Evolutionary conservation across 2,113 vertebrate genomes (phyloP).

Genomic region (Halichoeres trimaculatus): DNA sequence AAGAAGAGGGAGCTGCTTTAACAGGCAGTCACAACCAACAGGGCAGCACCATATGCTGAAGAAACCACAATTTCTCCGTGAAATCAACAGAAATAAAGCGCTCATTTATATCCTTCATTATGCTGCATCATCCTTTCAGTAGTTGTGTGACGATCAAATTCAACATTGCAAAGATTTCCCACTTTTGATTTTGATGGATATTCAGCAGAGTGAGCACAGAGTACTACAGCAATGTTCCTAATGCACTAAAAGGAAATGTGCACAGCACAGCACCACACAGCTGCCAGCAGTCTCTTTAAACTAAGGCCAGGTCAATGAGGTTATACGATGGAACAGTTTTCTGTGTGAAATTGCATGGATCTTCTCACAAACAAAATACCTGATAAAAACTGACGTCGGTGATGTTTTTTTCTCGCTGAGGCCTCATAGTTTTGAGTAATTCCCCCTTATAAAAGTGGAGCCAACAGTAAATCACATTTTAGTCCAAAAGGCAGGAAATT

Average conservation of each 20-base stretch:
- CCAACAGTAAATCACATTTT: too few relatives aligned
- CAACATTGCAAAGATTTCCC: neutral
- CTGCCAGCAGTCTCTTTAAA: constrained; percentile 30
- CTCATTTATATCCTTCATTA: neutral
- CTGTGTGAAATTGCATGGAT: constrained; percentile 2
- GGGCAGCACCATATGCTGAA: too few relatives aligned
- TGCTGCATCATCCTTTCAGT: neutral
- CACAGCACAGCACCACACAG: constrained; percentile 4
- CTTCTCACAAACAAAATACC: constrained; percentile 9
- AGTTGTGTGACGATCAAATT: neutral
- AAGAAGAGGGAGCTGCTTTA: too few relatives aligned
- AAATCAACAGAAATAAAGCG: constrained; percentile 4
- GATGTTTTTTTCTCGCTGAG: neutral
- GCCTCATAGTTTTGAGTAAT: neutral
- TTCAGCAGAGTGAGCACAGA: neutral
- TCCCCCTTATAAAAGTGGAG: too few relatives aligned
- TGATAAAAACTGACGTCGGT: neutral
- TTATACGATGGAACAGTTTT: constrained; percentile 1
- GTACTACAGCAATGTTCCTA: neutral
- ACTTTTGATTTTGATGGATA: neutral
- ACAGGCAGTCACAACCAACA: too few relatives aligned
- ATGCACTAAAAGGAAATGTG: constrained; percentile 20
- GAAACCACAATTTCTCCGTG: neutral
- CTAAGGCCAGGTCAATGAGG: constrained; percentile 11
- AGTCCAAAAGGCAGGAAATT: neutral